Evolutionary conservation across 1,140 invertebrate genomes (phyloP), one percentile per base, ranked within the genome.

Genomic region (Drosophila sproati): DNA sequence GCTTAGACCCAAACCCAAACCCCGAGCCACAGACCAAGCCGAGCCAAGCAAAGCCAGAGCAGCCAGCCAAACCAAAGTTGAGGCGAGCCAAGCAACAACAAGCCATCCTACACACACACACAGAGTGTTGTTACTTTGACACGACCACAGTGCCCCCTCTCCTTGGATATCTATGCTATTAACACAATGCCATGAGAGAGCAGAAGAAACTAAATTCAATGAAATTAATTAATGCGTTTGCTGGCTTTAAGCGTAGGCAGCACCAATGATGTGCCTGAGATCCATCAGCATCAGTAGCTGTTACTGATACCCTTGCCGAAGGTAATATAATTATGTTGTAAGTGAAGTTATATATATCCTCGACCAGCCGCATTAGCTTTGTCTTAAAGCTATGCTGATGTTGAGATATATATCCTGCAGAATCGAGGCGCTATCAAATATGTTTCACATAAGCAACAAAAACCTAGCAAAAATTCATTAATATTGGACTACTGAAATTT

Each of bases 181-280:
- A 48, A 55, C 59, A 71, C 67, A 61, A 57, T 72, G 52, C 43
- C 67, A 69, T 39, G 1, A 20, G 55, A 55, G 71, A 50, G 59
- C 52, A 52, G 28, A 75, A 71, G 67, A 71, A 66, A 66, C 64
- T 73, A 63, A 64, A 85, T 77, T 80, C 81, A 85, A 86, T 85
- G 66, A 86, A 86, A 86, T 80, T 80, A 85, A 86, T 85, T 83
- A 83, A 73, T 73, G 71, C 56, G 51, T 61, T 43, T 37, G 35
- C 3, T 55, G 50, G 61, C 10, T 48, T 34, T 48, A 37, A 73
- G 73, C 73, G 73, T 76, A 41, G 73, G 73, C 68, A 68, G 59
- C 72, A 57, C 39, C 7, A 6, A 63, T 12, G 34, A 56, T 12
- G 20, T 20, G 29, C 47, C 50, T 62, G 12, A 50, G 8, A 41